Percentiles rank a stretch among this genome's conserved stretches.
These are phyloP conservation scores for Tipula confusa DNA, from an alignment of 2,888 invertebrate species.

Conservation along the genomic window DNA sequence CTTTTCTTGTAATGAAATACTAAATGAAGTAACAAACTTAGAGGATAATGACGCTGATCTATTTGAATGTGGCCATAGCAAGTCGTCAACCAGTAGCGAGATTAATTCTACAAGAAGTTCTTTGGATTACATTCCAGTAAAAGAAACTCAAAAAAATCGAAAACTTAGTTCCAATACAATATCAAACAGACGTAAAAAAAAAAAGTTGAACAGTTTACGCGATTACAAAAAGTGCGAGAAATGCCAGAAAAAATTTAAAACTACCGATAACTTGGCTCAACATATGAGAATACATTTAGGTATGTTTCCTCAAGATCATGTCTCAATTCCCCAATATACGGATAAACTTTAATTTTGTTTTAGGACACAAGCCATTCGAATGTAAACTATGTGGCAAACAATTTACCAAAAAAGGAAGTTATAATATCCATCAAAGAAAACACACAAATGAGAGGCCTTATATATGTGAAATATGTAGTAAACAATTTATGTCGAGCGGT, in stretches of 20 bases:
- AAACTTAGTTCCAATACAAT: not conserved
- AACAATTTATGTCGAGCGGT: not conserved
- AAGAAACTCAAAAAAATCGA: not conserved
- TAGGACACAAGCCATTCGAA: not conserved
- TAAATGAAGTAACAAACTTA: not conserved
- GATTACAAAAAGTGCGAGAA: not conserved
- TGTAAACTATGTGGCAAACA: not conserved
- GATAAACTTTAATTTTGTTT: not conserved
- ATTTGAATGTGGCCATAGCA: not conserved
- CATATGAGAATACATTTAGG: not conserved
- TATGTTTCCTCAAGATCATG: not conserved
- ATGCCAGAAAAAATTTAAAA: not conserved
- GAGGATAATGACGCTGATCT: not conserved
- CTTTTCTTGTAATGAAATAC: not conserved
- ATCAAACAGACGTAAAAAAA: not conserved
- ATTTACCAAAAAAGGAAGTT: not conserved
- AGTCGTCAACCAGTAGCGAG: not conserved
- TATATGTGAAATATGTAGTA: slow-evolving; percentile 27
- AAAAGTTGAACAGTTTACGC: not conserved
- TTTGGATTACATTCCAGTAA: not conserved
- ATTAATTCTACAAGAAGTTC: not conserved
- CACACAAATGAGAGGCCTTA: slow-evolving; percentile 9
- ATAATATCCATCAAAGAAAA: not conserved
- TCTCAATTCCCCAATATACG: no score
- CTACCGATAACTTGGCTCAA: not conserved